Evolutionary conservation across 2,888 invertebrate genomes (phyloP).

Genomic region (Caenorhabditis drosophilae): DNA sequence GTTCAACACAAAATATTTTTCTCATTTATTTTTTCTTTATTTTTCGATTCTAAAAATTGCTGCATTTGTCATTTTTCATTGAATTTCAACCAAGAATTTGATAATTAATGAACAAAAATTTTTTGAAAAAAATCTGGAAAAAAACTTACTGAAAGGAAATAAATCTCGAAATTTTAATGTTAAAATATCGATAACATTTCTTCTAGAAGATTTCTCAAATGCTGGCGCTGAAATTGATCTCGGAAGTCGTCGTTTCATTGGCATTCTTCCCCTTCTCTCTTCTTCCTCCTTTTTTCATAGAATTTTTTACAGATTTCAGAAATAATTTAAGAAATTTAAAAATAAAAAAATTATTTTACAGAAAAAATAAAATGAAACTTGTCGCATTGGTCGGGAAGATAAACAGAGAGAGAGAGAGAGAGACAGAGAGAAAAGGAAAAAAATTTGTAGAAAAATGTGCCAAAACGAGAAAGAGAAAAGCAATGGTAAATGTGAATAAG

Average conservation of each 20-base stretch:
- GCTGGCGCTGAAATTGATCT: conserved; percentile 46
- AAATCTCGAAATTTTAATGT: conserved; percentile 32
- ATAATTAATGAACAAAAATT: neutral
- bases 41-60: no score
- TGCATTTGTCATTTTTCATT: no score
- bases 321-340: neutral
- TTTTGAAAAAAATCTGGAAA: neutral
- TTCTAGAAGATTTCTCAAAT: conserved; percentile 40
- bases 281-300: no score
- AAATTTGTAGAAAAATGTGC: no score
- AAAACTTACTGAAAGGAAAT: conserved; percentile 34
- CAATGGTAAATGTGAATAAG: no score
- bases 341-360: no score
- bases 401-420: neutral
- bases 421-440: neutral
- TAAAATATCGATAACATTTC: conserved; percentile 33
- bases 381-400: no score
- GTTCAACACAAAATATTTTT: no score
- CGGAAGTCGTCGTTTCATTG: conserved; percentile 38
- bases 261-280: no score
- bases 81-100: no score
- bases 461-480: no score
- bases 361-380: neutral
- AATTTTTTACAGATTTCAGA: neutral
- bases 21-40: no score